Conservation (phyloP, 2,113 vertebrate genomes). For the Perca schrenkii region DNA sequence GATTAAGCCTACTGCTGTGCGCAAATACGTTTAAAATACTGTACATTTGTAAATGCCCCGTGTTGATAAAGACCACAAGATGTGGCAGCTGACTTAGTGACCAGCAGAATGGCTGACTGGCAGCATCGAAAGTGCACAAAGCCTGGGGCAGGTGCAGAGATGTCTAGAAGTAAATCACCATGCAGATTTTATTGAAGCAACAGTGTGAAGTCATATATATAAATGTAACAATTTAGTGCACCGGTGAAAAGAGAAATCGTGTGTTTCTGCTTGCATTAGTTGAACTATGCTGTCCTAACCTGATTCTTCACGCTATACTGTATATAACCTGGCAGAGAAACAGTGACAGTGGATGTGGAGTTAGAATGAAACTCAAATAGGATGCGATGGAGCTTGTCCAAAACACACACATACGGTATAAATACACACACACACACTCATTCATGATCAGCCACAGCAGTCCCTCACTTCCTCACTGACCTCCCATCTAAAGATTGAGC, state of each 20-base stretch:
- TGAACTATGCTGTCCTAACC: constrained; percentile 56
- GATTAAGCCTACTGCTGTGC: constrained; percentile 53
- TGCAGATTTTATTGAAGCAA: constrained; percentile 29
- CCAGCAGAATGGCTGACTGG: constrained; percentile 2
- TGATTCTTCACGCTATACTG: constrained; percentile 69
- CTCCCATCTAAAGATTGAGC: constrained; percentile 64
- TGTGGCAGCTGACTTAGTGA: constrained; percentile 21
- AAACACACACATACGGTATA: constrained; percentile 25
- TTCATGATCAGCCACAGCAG: constrained; percentile 31
- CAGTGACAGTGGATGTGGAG: constrained; percentile 54
- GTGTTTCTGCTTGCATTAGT: constrained; percentile 22
- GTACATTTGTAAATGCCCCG: constrained; percentile 36
- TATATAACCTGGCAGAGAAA: constrained; percentile 52
- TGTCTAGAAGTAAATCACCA: constrained; percentile 13
- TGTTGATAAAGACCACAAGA: constrained; percentile 26
- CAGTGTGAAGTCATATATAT: constrained; percentile 29
- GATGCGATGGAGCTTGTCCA: constrained; percentile 57
- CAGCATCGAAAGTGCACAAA: constrained; percentile 22
- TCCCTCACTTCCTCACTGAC: constrained; percentile 57
- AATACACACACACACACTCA: constrained; percentile 34
- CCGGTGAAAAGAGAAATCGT: constrained; percentile 24
- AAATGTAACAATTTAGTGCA: constrained; percentile 49
- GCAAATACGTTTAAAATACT: constrained; percentile 44
- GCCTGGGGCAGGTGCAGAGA: neutral
- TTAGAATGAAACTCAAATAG: constrained; percentile 65